Conservation (phyloP, 2,888 invertebrate genomes). For the Cataglyphis rosenhaueri region DNA sequence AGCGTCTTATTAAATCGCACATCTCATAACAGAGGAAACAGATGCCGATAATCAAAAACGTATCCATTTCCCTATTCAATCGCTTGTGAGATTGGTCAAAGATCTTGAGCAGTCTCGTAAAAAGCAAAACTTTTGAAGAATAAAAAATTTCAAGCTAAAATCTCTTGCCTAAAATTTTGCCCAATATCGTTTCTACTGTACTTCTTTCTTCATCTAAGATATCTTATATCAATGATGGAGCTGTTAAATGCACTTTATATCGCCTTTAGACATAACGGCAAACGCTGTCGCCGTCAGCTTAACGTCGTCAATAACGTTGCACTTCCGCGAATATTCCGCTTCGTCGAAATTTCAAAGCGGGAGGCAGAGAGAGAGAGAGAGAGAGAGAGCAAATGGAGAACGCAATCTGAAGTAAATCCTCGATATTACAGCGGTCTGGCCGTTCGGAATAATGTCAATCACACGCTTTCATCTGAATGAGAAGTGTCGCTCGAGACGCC, state of each 20-base stretch:
- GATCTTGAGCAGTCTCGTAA: neutral
- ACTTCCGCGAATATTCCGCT: neutral
- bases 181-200: conserved; percentile 1
- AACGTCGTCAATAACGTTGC: conserved; percentile 25
- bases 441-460: conserved; percentile 58
- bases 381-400: conserved; percentile 22
- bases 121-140: neutral
- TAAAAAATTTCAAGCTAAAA: neutral
- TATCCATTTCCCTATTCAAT: conserved; percentile 86
- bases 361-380: neutral
- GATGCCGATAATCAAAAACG: conserved; percentile 89
- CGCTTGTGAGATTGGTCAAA: neutral
- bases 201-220: neutral
- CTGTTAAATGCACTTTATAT: conserved; percentile 19
- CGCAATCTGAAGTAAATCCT: conserved; percentile 23
- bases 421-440: conserved; percentile 40
- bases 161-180: neutral
- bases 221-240: neutral
- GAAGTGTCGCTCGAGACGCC: conserved; percentile 36
- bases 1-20: conserved; percentile 87
- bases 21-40: conserved; percentile 90
- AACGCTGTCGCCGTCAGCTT: conserved; percentile 8
- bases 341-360: neutral
- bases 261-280: conserved; percentile 11
- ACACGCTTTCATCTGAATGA: conserved; percentile 45